Evolutionary conservation across 2,888 invertebrate genomes (phyloP).

Genomic region (Acanthosepion pharaonis): DNA sequence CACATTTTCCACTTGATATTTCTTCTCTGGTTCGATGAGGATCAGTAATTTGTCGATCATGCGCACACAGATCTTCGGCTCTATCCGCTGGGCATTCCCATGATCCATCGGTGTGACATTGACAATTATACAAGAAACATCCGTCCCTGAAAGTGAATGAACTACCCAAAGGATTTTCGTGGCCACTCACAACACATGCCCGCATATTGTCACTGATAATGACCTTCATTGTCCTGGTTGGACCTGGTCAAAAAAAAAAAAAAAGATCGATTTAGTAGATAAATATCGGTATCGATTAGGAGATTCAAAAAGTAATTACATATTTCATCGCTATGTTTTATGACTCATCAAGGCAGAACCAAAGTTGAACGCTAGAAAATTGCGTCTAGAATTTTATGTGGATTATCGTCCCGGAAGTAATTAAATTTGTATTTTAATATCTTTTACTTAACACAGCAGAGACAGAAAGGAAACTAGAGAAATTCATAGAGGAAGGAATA

Average conservation of each 20-base stretch:
- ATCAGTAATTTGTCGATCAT: neutral
- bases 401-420: no score
- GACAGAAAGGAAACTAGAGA: no score
- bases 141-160: slow-evolving; percentile 53
- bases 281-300: neutral
- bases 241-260: neutral
- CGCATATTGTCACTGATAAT: neutral
- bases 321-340: no score
- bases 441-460: no score
- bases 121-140: slow-evolving; percentile 57
- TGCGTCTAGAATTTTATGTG: no score
- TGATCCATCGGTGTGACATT: slow-evolving; percentile 58
- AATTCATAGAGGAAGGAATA: no score
- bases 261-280: neutral
- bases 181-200: neutral
- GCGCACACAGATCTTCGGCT: neutral
- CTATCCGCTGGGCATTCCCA: slow-evolving; percentile 55
- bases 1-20: no score
- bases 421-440: no score
- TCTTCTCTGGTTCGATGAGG: no score
- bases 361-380: no score
- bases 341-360: no score
- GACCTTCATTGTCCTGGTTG: neutral
- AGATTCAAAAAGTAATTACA: no score
- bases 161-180: neutral